Evolutionary conservation across 2,113 vertebrate genomes (phyloP), one percentile per base, ranked within the genome.

Genomic region (Piaya cayana): DNA sequence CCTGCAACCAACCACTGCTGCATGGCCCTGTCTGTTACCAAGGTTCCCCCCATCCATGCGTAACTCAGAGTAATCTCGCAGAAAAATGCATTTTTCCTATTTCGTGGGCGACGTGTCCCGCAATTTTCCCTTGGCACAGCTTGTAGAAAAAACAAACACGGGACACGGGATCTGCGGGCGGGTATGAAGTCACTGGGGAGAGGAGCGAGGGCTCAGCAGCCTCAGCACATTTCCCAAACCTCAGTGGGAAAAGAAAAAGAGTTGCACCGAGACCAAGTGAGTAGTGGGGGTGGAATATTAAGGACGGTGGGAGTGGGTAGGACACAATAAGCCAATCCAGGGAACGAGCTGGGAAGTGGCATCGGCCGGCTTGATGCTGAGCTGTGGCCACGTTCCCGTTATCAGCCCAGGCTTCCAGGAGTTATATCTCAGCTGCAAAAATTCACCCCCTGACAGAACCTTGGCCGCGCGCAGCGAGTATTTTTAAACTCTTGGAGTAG

Each of bases 241-340:
- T 88, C 3, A 0, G 52, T 17, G 67, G 53, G 65, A 39, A 6
- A 19, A 50, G 29, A 37, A 62, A 62, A 72, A 21, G 65, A 32
- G 15, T 4, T 0, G 0, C 34, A 2, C 5, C 0, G 15, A 39
- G 32, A 25, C 0, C 0, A 3, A 37, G n/a, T 0, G 4, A n/a
- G 15, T 0, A 19, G 4, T 20, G 29, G 45, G 21, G 34, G 25
- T 3, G 49, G 20, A 9, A 58, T 42, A 26, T 1, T 34, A 7
- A 50, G 68, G 29, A 52, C 12, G 36, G 56, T 25, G 17, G 29
- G 86, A 75, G 34, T 5, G 11, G 59, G 29, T n/a, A 15, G 29
- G 86, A 69, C 30, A 4, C 7, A 52, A n/a, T 29, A 19, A 50
- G 50, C 63, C 27, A 11, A 9, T 15, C 59, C 56, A 12, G 67